Conservation (phyloP, 2,113 vertebrate genomes). For the Rhegmatorhina hoffmannsi region DNA sequence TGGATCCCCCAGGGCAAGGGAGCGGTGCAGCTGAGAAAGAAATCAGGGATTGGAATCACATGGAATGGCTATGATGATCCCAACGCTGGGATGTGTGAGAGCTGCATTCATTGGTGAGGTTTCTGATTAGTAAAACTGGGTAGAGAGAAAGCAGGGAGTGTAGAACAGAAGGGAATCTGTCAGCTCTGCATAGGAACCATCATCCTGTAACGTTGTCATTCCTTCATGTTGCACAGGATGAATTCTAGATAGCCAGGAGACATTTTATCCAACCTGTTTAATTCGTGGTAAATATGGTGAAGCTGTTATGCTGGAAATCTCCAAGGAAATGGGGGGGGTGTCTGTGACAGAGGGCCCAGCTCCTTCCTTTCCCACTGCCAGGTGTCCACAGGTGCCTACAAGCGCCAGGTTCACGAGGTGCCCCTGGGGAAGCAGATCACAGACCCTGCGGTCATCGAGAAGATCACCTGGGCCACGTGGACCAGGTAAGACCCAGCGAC, state of each 20-base stretch:
- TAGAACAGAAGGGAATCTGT: not conserved
- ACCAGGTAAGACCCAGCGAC: constrained; percentile 80
- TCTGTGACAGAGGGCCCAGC: not conserved
- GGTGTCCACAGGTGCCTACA: constrained; percentile 93
- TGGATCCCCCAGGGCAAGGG: accelerated
- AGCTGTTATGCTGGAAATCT: not conserved
- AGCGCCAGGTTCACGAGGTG: constrained; percentile 91
- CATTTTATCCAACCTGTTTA: not conserved
- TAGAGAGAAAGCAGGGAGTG: not conserved
- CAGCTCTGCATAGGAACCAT: not conserved
- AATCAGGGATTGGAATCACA: not conserved
- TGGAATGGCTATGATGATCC: not conserved
- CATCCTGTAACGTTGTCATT: not conserved
- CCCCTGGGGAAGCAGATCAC: constrained; percentile 89
- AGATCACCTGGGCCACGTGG: constrained; percentile 98
- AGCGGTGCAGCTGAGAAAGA: not conserved
- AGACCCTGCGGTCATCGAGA: constrained; percentile 81
- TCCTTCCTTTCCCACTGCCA: constrained; percentile 45
- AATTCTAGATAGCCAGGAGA: not conserved
- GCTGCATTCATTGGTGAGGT: not conserved
- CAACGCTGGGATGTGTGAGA: no score
- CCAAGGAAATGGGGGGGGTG: accelerated
- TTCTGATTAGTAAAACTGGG: not conserved
- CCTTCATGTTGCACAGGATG: not conserved
- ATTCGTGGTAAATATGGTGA: not conserved